Conservation (phyloP, 2,113 vertebrate species). For the Carlito syrichta region DNA sequence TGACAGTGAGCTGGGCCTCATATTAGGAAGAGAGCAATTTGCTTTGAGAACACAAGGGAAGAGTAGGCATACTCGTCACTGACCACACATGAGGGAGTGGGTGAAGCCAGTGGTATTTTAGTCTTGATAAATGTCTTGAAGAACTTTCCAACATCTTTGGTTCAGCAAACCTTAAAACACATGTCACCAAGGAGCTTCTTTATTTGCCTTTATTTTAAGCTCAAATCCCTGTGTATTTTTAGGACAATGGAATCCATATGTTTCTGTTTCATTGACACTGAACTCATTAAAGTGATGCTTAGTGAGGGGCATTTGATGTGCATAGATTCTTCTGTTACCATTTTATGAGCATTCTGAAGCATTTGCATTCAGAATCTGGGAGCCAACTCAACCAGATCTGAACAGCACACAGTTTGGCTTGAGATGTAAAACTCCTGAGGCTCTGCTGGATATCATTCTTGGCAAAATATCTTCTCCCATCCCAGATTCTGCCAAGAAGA, state of each 20-base stretch:
- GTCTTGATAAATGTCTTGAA: constrained; percentile 37
- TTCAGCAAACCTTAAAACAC: constrained; percentile 54
- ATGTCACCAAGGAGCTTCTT: constrained; percentile 45
- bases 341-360: constrained; percentile 61
- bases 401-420: constrained; percentile 46
- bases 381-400: constrained; percentile 54
- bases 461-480: constrained; percentile 22
- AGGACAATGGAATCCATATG: constrained; percentile 60
- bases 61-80: not conserved
- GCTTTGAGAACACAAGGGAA: not conserved
- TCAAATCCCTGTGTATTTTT: constrained; percentile 44
- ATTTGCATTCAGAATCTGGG: constrained; percentile 26
- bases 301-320: constrained; percentile 27
- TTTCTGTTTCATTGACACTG: constrained; percentile 29
- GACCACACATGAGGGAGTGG: constrained; percentile 4
- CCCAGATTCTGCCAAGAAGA: constrained; percentile 25
- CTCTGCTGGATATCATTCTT: constrained; percentile 12
- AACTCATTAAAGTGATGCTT: constrained; percentile 46
- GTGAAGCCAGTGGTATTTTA: constrained; percentile 33
- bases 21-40: not conserved
- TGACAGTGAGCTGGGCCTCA: not conserved
- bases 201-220: constrained; percentile 57
- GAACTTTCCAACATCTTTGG: constrained; percentile 39
- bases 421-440: constrained; percentile 52
- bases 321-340: constrained; percentile 31